phyloP scores from a whole-genome alignment of 1,140 invertebrate genomes.

The Drosophila gunungcola region DNA sequence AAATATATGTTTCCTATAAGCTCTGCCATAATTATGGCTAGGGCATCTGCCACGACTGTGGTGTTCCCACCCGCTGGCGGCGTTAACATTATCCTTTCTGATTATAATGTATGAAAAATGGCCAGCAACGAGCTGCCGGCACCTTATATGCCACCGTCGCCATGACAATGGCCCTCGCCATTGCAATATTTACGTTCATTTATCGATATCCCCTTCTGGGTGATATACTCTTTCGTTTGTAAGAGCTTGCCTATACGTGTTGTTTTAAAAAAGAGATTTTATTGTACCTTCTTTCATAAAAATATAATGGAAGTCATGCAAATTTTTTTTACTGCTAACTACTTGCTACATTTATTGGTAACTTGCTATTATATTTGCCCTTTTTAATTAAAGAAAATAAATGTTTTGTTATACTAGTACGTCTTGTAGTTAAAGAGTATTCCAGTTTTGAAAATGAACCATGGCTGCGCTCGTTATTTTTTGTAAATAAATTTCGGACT shows the following conservation, averaged over 20 bases:
- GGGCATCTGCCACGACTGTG: constrained; percentile 18
- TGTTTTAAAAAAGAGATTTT: no score
- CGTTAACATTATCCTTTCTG: constrained; percentile 75
- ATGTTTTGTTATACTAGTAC: no score
- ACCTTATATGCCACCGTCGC: constrained; percentile 20
- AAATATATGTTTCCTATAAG: not conserved
- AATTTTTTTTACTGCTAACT: no score
- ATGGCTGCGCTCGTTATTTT: constrained; percentile 10
- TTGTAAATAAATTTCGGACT: constrained; percentile 77
- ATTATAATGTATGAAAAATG: constrained; percentile 76
- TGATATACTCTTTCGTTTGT: constrained; percentile 1
- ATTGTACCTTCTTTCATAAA: no score
- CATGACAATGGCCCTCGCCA: constrained; percentile 33
- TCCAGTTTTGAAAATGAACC: not conserved
- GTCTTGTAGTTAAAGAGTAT: not conserved
- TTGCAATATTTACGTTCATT: constrained; percentile 67
- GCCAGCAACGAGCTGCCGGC: constrained; percentile 36
- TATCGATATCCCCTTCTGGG: constrained; percentile 56
- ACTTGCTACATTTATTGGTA: no score
- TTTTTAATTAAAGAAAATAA: no score
- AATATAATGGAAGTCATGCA: no score
- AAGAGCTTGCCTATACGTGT: no score
- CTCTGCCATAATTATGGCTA: constrained; percentile 17
- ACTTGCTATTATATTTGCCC: no score
- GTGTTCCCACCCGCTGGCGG: constrained; percentile 34